A percentile compares a stretch with the other conserved stretches of the same genome.
phyloP scores from a whole-genome alignment of 2,888 invertebrate species.

The Bruchidius siliquastri region DNA sequence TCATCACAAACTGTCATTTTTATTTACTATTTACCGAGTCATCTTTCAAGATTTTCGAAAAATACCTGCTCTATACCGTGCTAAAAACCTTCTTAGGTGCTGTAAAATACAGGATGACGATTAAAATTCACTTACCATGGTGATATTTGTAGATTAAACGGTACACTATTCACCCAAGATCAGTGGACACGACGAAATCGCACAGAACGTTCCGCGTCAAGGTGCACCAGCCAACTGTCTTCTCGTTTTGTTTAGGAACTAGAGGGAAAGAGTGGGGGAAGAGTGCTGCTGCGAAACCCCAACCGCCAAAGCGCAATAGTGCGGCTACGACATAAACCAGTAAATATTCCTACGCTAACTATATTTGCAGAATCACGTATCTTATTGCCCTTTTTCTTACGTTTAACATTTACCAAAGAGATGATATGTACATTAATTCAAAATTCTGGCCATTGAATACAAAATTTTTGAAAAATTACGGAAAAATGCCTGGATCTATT shows the following conservation, averaged over 20 bases:
- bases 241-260: slow-evolving; percentile 44
- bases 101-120: slow-evolving; percentile 29
- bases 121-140: slow-evolving; percentile 44
- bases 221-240: slow-evolving; percentile 46
- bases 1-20: slow-evolving; percentile 31
- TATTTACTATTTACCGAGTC: slow-evolving; percentile 37
- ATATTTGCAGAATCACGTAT: not conserved
- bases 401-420: not conserved
- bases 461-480: slow-evolving; percentile 6
- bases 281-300: slow-evolving; percentile 40
- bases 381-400: not conserved
- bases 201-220: slow-evolving; percentile 35
- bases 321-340: slow-evolving; percentile 49
- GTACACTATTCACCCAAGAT: slow-evolving; percentile 34
- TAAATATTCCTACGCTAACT: slow-evolving; percentile 47
- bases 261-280: slow-evolving; percentile 31
- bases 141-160: slow-evolving; percentile 44
- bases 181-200: slow-evolving; percentile 32
- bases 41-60: slow-evolving; percentile 21
- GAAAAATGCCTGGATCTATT: not conserved
- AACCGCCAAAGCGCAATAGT: slow-evolving; percentile 46
- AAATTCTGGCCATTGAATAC: not conserved
- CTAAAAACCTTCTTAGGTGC: slow-evolving; percentile 3
- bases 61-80: slow-evolving; percentile 19
- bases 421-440: not conserved